A percentile compares a stretch with the other conserved stretches of the same genome.
Evolutionary conservation across 2,888 invertebrate genomes (phyloP).

Genomic region (Theodoxus fluviatilis): DNA sequence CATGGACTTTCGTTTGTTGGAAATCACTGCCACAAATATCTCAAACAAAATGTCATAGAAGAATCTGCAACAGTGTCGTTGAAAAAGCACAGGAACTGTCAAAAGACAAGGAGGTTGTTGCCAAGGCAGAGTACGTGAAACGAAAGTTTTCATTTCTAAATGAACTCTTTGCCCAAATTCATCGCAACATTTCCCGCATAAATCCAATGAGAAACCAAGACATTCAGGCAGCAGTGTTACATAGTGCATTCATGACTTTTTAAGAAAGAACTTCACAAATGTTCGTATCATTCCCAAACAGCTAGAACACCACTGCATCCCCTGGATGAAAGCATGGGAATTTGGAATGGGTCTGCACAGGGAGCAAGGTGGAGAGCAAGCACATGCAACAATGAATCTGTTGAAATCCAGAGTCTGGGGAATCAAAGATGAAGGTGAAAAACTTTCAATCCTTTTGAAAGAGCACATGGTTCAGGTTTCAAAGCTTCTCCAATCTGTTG

Average conservation of each 20-base stretch:
- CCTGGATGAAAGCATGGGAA: no score
- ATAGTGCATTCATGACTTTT: not conserved
- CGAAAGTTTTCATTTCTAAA: not conserved
- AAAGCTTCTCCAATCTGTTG: no score
- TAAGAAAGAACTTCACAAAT: not conserved
- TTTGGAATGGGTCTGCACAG: no score
- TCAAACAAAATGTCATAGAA: not conserved
- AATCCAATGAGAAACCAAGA: not conserved
- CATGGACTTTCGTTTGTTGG: no score
- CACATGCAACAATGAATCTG: no score
- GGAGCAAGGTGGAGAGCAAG: no score
- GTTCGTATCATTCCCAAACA: not conserved
- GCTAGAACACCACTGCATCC: slow-evolving; percentile 17
- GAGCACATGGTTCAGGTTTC: no score
- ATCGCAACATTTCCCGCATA: not conserved
- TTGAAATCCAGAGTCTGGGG: no score
- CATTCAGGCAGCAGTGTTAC: not conserved
- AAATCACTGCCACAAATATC: no score
- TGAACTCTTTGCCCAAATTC: not conserved
- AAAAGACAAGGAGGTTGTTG: not conserved
- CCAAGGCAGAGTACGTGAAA: no score
- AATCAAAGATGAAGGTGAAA: no score
- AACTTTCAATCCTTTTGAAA: no score
- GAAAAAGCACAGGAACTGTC: not conserved
- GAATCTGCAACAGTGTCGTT: not conserved